These are phyloP conservation scores for Pangasius djambal DNA, from an alignment of 2,797 vertebrate genomes.

Conservation along the genomic window DNA sequence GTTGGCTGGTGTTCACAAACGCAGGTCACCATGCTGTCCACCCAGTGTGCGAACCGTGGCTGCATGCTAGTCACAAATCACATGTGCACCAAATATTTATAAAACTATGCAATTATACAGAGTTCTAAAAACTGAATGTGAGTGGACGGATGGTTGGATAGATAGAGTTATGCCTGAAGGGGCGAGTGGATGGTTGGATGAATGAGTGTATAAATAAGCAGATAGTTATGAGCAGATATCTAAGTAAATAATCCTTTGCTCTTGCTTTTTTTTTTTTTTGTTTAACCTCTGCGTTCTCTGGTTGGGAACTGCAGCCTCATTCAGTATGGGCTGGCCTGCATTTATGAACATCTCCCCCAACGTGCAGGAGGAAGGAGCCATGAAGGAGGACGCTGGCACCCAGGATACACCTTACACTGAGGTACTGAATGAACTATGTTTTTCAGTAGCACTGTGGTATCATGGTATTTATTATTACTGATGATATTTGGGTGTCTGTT, in stretches of 20 bases:
- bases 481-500: background rate
- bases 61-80: constrained; percentile 11
- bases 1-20: background rate
- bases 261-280: no score
- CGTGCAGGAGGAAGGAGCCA: constrained; percentile 96
- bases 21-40: background rate
- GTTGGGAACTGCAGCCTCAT: constrained; percentile 79
- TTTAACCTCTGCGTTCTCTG: background rate
- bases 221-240: background rate
- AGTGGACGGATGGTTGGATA: background rate
- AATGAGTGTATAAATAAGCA: background rate
- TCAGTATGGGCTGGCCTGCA: constrained; percentile 97
- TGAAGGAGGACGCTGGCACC: constrained; percentile 97
- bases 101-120: background rate
- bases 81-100: background rate
- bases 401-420: constrained; percentile 97
- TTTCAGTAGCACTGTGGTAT: background rate
- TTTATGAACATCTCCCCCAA: constrained; percentile 96
- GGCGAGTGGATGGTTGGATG: background rate
- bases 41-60: background rate
- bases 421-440: constrained; percentile 67
- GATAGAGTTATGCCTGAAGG: background rate
- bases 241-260: background rate
- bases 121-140: background rate
- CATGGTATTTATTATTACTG: background rate